Evolutionary conservation across 2,888 invertebrate species (phyloP).

Genomic region (Frankliniella intonsa): DNA sequence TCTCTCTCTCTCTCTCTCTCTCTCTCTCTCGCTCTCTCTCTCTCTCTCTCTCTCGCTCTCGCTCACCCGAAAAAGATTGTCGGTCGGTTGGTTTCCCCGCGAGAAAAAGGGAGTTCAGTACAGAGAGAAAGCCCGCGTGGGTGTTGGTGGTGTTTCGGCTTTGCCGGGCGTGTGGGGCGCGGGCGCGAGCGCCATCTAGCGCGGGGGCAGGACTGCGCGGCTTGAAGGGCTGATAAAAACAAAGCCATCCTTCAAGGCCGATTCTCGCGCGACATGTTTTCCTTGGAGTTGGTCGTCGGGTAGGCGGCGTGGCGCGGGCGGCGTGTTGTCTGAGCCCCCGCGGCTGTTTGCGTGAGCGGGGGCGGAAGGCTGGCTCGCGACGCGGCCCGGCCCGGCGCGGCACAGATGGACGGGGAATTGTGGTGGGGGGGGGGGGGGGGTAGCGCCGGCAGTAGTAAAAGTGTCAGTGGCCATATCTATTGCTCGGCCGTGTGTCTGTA

Average conservation of each 20-base stretch:
- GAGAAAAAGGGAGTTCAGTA: not conserved
- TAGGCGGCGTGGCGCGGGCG: not conserved
- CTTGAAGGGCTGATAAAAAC: not conserved
- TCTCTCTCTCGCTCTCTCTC: too few relatives aligned
- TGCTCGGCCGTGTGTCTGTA: not conserved
- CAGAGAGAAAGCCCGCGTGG: not conserved
- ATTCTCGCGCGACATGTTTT: not conserved
- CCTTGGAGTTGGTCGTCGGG: not conserved
- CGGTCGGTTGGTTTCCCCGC: not conserved
- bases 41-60: too few relatives aligned
- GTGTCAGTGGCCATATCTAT: constrained; percentile 24
- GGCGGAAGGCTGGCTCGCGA: not conserved
- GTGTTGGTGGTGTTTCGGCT: not conserved
- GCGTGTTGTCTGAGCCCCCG: not conserved
- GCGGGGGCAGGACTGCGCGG: not conserved
- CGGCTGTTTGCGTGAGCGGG: not conserved
- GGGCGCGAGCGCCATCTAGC: not conserved
- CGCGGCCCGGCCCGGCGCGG: not conserved
- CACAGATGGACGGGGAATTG: not conserved
- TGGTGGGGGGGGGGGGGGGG: not conserved
- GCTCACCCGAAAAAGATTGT: too few relatives aligned
- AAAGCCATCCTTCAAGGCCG: constrained; percentile 18
- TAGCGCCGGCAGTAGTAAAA: not conserved
- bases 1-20: too few relatives aligned
- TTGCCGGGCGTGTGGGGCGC: not conserved